Base-by-base conservation (phyloP, 2,888 invertebrate species). In the Julus scanicus region DNA sequence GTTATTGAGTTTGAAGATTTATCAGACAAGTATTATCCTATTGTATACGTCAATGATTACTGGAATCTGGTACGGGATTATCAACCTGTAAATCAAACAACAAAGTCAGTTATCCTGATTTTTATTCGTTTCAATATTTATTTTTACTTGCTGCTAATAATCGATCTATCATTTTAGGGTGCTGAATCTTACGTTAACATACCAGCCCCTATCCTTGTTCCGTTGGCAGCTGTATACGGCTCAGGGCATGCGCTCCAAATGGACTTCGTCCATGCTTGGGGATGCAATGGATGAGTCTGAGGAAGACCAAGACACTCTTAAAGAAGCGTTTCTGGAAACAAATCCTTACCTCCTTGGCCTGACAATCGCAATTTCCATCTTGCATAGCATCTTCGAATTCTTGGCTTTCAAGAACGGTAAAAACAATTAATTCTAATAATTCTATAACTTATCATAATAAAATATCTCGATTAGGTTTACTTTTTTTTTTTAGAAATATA, bases 201-300 rank as follows among this genome's bases (percentile, higher is more conserved):
- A 92, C 90, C 91, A 98, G 91, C 99, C 99, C 0, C 93, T 99
- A 89, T 97, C 98, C 88, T 94, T 99, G 91, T 98, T 99, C 92
- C 98, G 98, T 92, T 99, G 98, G 98, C 99, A 99, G 93, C 93
- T 99, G 90, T 99, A 99, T 92, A 97, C 98, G 2, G 98, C 99
- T 8, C 99, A 99, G 92, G 95, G 96, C 57, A 97, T 98, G 96
- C 94, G 96, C 90, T 96, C 96, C 91, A 96, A 97, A 92, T 96
- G 97, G 95, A 92, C 93, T 87, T 93, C 94, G 13, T 94, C 94
- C 89, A 92, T 95, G 89, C 93, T 95, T 90, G 95, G 95, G 0
- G 95, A 95, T 88, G 91, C 94, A 94, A 91, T 92, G 90, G 93
- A 93, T 86, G 93, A 93, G 89, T 94, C 94, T 9, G 96, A 96